A percentile compares a stretch with the other conserved stretches of the same genome.
phyloP scores from a whole-genome alignment of 2,797 vertebrate species.

The Melanotaenia pygmaea region DNA sequence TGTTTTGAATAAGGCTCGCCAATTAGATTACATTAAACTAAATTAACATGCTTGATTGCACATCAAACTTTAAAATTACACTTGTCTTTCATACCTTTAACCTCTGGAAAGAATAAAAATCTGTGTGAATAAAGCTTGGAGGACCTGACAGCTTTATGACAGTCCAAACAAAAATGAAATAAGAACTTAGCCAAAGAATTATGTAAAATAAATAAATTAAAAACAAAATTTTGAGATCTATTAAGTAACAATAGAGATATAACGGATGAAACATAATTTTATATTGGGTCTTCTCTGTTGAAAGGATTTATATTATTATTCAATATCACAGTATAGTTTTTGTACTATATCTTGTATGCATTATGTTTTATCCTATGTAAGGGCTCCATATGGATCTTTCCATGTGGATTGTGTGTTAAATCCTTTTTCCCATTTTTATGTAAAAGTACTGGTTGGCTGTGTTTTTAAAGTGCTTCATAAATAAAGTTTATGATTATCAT shows the following conservation, averaged over 20 bases:
- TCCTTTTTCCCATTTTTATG: not conserved
- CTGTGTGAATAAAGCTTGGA: not conserved
- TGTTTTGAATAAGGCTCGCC: slow-evolving; percentile 15
- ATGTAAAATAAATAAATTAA: not conserved
- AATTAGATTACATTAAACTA: not conserved
- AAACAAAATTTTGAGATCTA: too few relatives aligned
- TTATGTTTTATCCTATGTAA: not conserved
- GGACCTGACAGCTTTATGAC: not conserved
- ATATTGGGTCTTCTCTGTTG: too few relatives aligned
- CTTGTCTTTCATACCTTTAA: slow-evolving; percentile 11
- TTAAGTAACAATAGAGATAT: too few relatives aligned
- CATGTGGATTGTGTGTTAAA: not conserved
- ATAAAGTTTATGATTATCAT: not conserved
- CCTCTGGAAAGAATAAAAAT: slow-evolving; percentile 4
- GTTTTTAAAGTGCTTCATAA: not conserved
- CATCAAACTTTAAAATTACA: slow-evolving; percentile 11
- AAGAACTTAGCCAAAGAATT: not conserved
- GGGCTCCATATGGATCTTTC: not conserved
- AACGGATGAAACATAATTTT: not conserved
- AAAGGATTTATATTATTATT: too few relatives aligned
- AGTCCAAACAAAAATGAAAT: not conserved
- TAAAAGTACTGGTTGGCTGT: not conserved
- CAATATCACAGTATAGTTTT: not conserved
- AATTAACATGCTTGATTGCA: slow-evolving; percentile 28
- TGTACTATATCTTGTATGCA: not conserved